Evolutionary conservation across 2,888 invertebrate species (phyloP).

Genomic region (Polyploca ridens): DNA sequence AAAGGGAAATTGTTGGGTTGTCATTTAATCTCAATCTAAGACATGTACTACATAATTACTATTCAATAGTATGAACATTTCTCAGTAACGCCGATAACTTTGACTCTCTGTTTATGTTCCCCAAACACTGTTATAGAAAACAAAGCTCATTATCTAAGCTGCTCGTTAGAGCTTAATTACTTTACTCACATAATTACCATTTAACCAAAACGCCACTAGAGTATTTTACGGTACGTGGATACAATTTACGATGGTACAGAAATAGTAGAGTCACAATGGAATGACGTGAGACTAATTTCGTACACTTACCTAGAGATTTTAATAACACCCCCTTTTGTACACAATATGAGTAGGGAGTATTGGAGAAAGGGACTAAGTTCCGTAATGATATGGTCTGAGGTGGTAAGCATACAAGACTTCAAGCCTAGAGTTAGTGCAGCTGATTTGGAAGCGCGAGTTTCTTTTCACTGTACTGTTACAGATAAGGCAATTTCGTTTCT

Average conservation of each 20-base stretch:
- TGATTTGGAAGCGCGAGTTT: too few species aligned
- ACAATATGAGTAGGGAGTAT: slow-evolving; percentile 23
- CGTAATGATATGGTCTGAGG: too few species aligned
- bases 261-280: slow-evolving; percentile 56
- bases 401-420: too few species aligned
- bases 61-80: too few species aligned
- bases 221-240: slow-evolving; percentile 61
- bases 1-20: too few species aligned
- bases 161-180: slow-evolving; percentile 14
- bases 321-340: slow-evolving; percentile 52
- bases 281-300: slow-evolving; percentile 73
- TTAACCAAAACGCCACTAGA: slow-evolving; percentile 56
- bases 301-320: slow-evolving; percentile 56
- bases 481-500: too few species aligned
- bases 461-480: too few species aligned
- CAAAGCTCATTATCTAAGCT: slow-evolving; percentile 6
- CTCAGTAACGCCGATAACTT: background rate
- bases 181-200: slow-evolving; percentile 58
- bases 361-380: too few species aligned
- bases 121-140: background rate
- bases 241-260: slow-evolving; percentile 65
- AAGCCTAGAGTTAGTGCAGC: too few species aligned
- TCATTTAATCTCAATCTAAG: too few species aligned
- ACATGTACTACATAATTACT: too few species aligned
- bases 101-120: background rate